Percentiles rank a stretch among this genome's conserved stretches.
Conservation (phyloP, 2,797 vertebrate species). For the Sebastes alutus region DNA sequence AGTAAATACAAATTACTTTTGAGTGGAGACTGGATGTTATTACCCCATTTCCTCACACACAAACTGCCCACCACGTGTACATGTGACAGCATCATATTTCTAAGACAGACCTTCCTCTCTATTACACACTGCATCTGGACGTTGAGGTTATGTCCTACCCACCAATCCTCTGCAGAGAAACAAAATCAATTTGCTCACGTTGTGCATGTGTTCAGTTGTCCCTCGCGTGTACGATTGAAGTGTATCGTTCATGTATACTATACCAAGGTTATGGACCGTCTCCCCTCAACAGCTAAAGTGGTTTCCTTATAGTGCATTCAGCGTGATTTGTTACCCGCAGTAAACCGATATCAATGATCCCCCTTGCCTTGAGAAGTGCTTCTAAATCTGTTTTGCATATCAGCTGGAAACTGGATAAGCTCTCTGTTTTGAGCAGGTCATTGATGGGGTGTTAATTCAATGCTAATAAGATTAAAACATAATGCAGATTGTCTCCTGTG, state of each 20-base stretch:
- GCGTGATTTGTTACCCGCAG: slow-evolving; percentile 24
- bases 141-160: slow-evolving; percentile 29
- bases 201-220: slow-evolving; percentile 32
- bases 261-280: slow-evolving; percentile 37
- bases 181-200: slow-evolving; percentile 49
- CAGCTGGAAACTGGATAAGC: slow-evolving; percentile 26
- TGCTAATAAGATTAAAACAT: slow-evolving; percentile 70
- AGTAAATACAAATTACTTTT: slow-evolving; percentile 5
- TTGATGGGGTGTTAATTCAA: slow-evolving; percentile 59
- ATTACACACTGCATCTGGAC: slow-evolving; percentile 15
- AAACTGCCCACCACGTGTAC: not conserved
- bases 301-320: slow-evolving; percentile 30
- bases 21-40: not conserved
- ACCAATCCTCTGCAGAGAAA: slow-evolving; percentile 24
- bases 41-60: not conserved
- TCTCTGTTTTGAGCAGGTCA: slow-evolving; percentile 42
- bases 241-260: slow-evolving; percentile 23
- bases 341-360: slow-evolving; percentile 19
- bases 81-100: slow-evolving; percentile 17
- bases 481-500: slow-evolving; percentile 58
- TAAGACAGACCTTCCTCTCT: slow-evolving; percentile 6
- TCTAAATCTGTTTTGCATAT: slow-evolving; percentile 39
- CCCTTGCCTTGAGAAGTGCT: not conserved
- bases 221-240: slow-evolving; percentile 36
- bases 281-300: slow-evolving; percentile 23